phyloP scores from a whole-genome alignment of 1,140 invertebrate species.

The Orussus abietinus region DNA sequence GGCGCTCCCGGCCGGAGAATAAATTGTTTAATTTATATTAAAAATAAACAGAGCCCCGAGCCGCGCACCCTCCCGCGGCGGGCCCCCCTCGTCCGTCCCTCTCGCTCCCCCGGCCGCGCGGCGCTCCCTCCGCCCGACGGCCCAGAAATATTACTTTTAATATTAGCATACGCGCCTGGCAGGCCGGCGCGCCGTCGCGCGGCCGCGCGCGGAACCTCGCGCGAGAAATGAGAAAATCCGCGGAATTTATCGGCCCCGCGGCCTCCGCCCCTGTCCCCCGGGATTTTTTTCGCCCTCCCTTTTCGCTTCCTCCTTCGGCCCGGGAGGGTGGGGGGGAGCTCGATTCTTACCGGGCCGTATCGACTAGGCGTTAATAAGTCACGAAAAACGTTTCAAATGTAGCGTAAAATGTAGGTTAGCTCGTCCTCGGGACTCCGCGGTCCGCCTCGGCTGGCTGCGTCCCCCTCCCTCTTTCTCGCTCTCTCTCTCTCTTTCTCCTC shows the following conservation, averaged over 20 bases:
- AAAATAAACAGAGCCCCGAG: constrained; percentile 27
- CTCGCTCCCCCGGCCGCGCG: constrained; percentile 29
- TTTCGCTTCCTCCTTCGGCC: constrained; percentile 5
- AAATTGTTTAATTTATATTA: constrained; percentile 31
- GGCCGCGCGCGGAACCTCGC: constrained; percentile 10
- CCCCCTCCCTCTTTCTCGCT: not conserved
- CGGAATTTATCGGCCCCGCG: constrained; percentile 2
- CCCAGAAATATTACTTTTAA: constrained; percentile 46
- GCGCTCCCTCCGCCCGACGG: too few relatives aligned
- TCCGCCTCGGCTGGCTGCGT: not conserved
- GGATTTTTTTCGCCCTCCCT: constrained; percentile 15
- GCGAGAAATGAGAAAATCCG: not conserved
- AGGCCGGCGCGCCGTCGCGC: not conserved
- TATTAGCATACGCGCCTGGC: constrained; percentile 36
- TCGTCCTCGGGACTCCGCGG: constrained; percentile 20
- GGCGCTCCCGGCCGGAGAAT: constrained; percentile 17
- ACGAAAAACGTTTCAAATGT: constrained; percentile 37
- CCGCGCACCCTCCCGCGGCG: constrained; percentile 22
- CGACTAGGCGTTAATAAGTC: constrained; percentile 26
- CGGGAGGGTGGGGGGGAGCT: not conserved
- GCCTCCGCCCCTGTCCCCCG: not conserved
- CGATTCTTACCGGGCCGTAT: constrained; percentile 6
- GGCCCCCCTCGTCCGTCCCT: too few relatives aligned
- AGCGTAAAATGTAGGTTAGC: constrained; percentile 46
- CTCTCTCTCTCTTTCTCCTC: constrained; percentile 5